Evolutionary conservation across 2,113 vertebrate genomes (phyloP).

Genomic region (Meriones unguiculatus): DNA sequence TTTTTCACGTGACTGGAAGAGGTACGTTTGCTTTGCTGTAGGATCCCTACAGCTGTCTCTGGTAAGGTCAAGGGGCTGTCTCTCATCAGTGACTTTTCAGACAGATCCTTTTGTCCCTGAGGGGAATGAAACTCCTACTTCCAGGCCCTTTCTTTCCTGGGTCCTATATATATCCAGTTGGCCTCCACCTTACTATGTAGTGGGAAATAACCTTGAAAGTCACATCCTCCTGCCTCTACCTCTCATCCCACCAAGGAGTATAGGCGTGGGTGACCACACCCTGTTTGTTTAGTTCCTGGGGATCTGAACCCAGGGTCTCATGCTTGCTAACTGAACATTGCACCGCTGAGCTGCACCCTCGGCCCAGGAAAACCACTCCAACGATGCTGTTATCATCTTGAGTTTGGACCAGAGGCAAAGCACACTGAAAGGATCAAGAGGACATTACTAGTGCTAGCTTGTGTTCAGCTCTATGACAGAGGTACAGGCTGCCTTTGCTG

Average conservation of each 20-base stretch:
- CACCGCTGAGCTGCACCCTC: neutral
- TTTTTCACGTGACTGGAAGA: neutral
- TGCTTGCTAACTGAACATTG: neutral
- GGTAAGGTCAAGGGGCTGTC: neutral
- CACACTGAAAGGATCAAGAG: neutral
- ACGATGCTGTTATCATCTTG: neutral
- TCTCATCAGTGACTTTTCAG: neutral
- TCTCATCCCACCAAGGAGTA: neutral
- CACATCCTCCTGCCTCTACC: neutral
- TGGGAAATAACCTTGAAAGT: neutral
- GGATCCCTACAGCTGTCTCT: neutral
- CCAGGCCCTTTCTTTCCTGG: neutral
- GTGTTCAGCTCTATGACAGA: neutral
- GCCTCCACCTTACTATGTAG: neutral
- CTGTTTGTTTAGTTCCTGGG: neutral
- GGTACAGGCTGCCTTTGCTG: neutral
- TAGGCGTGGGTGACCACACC: neutral
- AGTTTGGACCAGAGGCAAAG: neutral
- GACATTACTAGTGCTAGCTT: neutral
- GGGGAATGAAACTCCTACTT: neutral
- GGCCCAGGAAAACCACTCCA: neutral
- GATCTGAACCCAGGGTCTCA: neutral
- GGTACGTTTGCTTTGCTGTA: neutral
- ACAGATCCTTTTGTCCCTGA: neutral
- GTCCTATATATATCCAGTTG: neutral